A percentile compares a stretch with the other conserved stretches of the same genome.
Evolutionary conservation across 2,888 invertebrate species (phyloP).

Genomic region (Yponomeuta evonymella): DNA sequence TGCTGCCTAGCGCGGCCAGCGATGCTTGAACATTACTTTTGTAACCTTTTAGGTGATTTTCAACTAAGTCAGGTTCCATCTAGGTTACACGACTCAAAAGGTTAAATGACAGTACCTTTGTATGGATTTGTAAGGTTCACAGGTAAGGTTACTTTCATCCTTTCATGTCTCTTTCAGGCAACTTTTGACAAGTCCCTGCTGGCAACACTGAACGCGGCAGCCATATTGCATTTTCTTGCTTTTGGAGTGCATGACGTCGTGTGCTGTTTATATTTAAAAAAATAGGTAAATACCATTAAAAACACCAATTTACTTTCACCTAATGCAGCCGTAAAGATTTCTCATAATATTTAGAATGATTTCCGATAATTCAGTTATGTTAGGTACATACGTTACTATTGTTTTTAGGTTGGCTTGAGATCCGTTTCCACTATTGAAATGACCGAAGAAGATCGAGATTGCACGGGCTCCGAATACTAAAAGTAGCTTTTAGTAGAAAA

Average conservation of each 20-base stretch:
- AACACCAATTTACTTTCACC: constrained; percentile 22
- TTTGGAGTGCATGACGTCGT: constrained; percentile 22
- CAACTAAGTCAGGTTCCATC: no score
- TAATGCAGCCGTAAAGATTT: background rate
- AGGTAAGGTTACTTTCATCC: no score
- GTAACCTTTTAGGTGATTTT: no score
- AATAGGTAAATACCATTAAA: constrained; percentile 18
- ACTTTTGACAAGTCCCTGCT: no score
- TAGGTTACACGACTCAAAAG: no score
- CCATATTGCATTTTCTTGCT: constrained; percentile 25
- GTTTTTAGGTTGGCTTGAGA: background rate
- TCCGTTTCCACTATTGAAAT: constrained; percentile 54
- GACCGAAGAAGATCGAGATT: constrained; percentile 40
- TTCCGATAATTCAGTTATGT: background rate
- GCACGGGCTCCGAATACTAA: constrained; percentile 27
- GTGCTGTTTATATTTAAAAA: constrained; percentile 22
- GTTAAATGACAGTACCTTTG: no score
- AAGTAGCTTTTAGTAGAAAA: no score
- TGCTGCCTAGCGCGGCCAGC: no score
- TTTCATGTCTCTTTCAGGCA: no score
- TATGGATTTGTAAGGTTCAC: no score
- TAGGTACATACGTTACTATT: background rate
- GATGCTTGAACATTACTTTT: no score
- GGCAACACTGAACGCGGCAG: background rate
- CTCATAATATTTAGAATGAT: background rate